Conservation (phyloP, 2,113 vertebrate species). For the Nycticryphes semicollaris region DNA sequence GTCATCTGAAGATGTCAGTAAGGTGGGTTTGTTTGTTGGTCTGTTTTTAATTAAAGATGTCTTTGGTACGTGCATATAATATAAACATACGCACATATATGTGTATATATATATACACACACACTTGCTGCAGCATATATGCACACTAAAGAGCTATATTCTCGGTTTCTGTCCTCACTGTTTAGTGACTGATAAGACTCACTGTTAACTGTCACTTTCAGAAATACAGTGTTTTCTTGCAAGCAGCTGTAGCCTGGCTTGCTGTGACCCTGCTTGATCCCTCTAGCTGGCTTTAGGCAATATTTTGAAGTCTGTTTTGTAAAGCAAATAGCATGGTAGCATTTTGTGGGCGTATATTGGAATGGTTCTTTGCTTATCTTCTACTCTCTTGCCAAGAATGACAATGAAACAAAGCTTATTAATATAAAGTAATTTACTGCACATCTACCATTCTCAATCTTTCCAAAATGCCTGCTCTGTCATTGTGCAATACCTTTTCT, state of each 20-base stretch:
- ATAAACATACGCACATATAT: too few species aligned
- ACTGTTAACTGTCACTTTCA: background rate
- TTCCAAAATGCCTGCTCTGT: background rate
- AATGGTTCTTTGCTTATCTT: background rate
- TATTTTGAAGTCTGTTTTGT: background rate
- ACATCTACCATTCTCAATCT: background rate
- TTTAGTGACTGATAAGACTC: background rate
- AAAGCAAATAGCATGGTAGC: background rate
- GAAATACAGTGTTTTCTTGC: background rate
- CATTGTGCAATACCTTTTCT: background rate
- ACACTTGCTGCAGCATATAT: background rate
- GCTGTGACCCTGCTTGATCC: background rate
- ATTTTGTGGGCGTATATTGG: background rate
- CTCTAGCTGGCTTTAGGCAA: background rate
- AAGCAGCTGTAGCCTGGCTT: background rate
- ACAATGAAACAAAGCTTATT: constrained; percentile 32
- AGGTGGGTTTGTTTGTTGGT: background rate
- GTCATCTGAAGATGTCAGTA: background rate
- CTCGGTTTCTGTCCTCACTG: background rate
- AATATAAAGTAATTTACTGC: background rate
- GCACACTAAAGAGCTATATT: background rate
- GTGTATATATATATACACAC: background rate
- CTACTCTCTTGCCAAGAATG: background rate
- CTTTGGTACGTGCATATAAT: background rate
- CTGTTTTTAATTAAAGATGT: background rate